Conservation (phyloP, 2,113 vertebrate genomes). For the Chionis minor region DNA sequence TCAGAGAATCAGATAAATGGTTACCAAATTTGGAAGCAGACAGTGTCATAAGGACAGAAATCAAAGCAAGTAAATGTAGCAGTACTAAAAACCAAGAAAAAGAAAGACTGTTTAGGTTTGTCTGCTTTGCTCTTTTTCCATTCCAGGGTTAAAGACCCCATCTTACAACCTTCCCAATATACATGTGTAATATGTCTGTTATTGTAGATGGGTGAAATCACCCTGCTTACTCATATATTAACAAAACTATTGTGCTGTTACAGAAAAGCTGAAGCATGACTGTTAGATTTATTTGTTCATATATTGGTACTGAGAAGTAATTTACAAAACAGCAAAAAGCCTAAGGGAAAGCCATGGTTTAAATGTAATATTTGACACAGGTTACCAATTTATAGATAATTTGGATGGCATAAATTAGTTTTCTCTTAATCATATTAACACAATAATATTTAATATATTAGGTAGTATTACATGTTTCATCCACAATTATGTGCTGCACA, state of each 20-base stretch:
- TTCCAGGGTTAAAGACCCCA: rapidly evolving
- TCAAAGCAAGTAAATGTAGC: not conserved
- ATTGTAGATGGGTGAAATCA: not conserved
- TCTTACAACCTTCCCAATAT: not conserved
- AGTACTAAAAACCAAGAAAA: not conserved
- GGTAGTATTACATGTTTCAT: not conserved
- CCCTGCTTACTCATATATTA: not conserved
- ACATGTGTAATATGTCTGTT: not conserved
- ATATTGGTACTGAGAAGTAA: not conserved
- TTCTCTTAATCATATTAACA: not conserved
- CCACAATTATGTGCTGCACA: not conserved
- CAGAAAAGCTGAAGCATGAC: not conserved
- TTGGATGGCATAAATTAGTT: not conserved
- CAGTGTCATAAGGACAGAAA: not conserved
- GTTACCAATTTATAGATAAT: not conserved
- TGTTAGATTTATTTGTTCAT: not conserved
- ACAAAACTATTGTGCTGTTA: not conserved
- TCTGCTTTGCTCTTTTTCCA: not conserved
- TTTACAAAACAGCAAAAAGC: not conserved
- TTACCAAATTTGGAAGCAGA: not conserved
- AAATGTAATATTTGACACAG: not conserved
- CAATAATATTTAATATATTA: not conserved
- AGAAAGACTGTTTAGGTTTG: not conserved
- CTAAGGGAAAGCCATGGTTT: not conserved
- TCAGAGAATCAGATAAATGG: not conserved